Conservation (phyloP, 1,140 invertebrate species). For the Oscheius sp. region DNA sequence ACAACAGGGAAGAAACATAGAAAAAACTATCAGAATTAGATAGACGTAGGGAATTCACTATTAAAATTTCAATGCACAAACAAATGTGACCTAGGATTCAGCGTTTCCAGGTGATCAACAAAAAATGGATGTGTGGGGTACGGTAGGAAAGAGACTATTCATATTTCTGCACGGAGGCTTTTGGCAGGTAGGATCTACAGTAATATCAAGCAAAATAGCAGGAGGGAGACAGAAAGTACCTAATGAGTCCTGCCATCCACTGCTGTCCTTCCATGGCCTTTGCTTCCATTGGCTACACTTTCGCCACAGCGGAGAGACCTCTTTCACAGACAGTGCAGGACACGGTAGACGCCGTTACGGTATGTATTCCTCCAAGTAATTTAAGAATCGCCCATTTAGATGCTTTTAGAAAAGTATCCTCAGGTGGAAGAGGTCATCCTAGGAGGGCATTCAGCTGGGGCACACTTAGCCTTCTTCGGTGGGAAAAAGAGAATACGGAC, state of each 20-base stretch:
- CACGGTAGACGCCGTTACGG: neutral
- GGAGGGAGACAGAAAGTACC: neutral
- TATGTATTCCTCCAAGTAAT: neutral
- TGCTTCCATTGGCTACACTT: neutral
- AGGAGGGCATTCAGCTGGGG: neutral
- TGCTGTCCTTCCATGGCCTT: neutral
- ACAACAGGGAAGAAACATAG: no score
- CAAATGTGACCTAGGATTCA: neutral
- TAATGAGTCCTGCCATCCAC: neutral
- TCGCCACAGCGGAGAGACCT: neutral
- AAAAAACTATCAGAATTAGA: no score
- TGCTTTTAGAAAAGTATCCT: neutral
- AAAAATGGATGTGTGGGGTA: neutral
- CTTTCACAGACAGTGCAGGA: neutral
- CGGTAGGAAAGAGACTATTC: neutral
- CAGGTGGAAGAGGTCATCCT: neutral
- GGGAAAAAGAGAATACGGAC: neutral
- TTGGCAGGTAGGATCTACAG: neutral
- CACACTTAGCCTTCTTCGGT: neutral
- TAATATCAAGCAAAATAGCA: neutral
- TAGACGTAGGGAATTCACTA: no score
- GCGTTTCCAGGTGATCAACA: neutral
- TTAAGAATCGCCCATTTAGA: no score
- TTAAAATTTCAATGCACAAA: no score
- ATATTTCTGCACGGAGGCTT: neutral